Conservation (phyloP, 2,888 invertebrate species). For the Volucella inanis region DNA sequence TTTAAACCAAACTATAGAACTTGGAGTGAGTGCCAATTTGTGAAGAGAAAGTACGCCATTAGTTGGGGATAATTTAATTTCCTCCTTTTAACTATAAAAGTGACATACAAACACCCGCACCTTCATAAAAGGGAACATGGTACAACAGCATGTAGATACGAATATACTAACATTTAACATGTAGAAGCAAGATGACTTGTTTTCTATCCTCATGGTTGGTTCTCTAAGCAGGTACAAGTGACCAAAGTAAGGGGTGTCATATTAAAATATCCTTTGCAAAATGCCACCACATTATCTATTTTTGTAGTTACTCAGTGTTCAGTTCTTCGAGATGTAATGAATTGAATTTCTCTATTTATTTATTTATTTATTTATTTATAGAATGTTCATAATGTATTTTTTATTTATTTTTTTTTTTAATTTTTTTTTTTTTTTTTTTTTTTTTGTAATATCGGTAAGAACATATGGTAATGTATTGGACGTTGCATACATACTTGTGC, state of each 20-base stretch:
- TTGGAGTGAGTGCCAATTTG: conserved; percentile 59
- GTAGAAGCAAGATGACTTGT: conserved; percentile 50
- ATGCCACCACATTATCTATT: conserved; percentile 30
- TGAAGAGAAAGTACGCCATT: conserved; percentile 45
- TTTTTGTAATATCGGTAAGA: too few relatives aligned
- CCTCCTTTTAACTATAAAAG: conserved; percentile 45
- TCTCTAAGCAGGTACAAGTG: conserved; percentile 25
- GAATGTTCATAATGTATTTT: too few relatives aligned
- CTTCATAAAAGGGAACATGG: conserved; percentile 30
- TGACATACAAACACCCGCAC: not conserved
- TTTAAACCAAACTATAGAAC: not conserved
- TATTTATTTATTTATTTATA: too few relatives aligned
- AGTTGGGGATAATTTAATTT: conserved; percentile 68
- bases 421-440: too few relatives aligned
- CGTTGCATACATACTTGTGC: too few relatives aligned
- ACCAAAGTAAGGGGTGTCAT: not conserved
- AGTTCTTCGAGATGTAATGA: conserved; percentile 46
- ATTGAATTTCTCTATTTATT: conserved; percentile 53
- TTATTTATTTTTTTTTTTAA: too few relatives aligned
- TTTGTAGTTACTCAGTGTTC: conserved; percentile 35
- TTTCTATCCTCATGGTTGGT: conserved; percentile 49
- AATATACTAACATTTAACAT: conserved; percentile 29
- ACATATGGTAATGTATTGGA: too few relatives aligned
- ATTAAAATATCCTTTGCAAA: not conserved
- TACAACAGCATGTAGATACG: too few relatives aligned